Evolutionary conservation across 2,797 vertebrate genomes (phyloP).

Genomic region (Tarsius wallacei): DNA sequence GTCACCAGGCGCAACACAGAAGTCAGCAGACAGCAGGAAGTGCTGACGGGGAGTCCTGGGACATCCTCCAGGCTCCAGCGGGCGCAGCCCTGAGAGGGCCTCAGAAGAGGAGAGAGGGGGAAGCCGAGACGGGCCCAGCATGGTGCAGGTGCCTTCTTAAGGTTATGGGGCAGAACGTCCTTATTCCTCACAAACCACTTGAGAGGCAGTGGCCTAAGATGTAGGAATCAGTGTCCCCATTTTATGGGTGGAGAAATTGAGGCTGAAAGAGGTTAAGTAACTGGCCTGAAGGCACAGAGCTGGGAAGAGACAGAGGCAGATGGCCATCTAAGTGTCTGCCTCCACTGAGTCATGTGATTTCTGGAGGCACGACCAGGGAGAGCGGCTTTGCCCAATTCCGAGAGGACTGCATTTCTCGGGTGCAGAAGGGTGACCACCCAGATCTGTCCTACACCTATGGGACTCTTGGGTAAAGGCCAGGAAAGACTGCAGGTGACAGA

Average conservation of each 20-base stretch:
- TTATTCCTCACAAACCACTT: not conserved
- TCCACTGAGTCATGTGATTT: rapidly evolving
- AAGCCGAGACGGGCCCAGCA: not conserved
- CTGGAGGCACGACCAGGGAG: not conserved
- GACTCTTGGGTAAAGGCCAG: not conserved
- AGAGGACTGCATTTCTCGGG: not conserved
- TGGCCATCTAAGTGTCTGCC: not conserved
- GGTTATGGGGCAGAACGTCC: not conserved
- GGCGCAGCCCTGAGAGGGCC: not conserved
- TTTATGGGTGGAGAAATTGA: not conserved
- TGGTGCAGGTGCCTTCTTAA: not conserved
- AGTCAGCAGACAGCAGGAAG: not conserved
- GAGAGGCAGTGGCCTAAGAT: not conserved
- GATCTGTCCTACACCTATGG: not conserved
- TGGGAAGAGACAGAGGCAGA: not conserved
- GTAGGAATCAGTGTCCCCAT: not conserved
- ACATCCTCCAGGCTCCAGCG: not conserved
- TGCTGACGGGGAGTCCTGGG: not conserved
- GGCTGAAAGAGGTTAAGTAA: not conserved
- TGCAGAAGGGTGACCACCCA: not conserved
- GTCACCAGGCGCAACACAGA: not conserved
- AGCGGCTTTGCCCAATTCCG: not conserved
- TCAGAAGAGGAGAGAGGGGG: not conserved
- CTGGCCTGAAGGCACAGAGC: not conserved
- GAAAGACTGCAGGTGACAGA: too few species aligned